Conservation (phyloP, 2,888 invertebrate species). For the Cephonodes hylas region DNA sequence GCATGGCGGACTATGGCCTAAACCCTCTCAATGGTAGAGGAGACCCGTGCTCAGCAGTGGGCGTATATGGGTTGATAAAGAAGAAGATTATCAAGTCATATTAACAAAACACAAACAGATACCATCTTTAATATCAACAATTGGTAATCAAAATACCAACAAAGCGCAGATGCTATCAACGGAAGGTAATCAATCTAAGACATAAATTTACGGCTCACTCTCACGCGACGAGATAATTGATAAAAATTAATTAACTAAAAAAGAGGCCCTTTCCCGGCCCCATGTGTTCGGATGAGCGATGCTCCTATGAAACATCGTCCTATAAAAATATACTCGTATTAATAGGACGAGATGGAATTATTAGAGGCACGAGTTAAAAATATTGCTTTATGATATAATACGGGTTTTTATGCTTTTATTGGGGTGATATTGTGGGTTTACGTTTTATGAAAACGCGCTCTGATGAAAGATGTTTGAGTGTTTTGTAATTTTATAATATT, state of each 20-base stretch:
- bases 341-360: constrained; percentile 47
- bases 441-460: neutral
- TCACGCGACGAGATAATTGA: constrained; percentile 10
- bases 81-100: too few relatives aligned
- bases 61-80: too few relatives aligned
- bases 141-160: neutral
- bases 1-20: too few relatives aligned
- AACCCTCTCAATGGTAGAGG: too few relatives aligned
- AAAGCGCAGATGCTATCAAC: neutral
- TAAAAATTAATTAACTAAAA: constrained; percentile 14
- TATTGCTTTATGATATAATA: constrained; percentile 31
- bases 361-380: constrained; percentile 43
- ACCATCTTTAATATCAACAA: neutral
- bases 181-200: constrained; percentile 1
- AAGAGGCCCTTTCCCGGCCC: constrained; percentile 23
- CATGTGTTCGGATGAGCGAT: constrained; percentile 47
- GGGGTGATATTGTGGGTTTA: neutral
- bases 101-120: too few relatives aligned
- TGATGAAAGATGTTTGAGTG: neutral
- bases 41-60: too few relatives aligned
- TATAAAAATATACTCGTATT: constrained; percentile 55
- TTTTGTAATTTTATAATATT: neutral
- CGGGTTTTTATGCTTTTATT: neutral
- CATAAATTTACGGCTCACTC: constrained; percentile 5
- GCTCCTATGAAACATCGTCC: constrained; percentile 49